These are phyloP conservation scores for Aldrovandia affinis DNA, from an alignment of 2,797 vertebrate species.

Conservation along the genomic window DNA sequence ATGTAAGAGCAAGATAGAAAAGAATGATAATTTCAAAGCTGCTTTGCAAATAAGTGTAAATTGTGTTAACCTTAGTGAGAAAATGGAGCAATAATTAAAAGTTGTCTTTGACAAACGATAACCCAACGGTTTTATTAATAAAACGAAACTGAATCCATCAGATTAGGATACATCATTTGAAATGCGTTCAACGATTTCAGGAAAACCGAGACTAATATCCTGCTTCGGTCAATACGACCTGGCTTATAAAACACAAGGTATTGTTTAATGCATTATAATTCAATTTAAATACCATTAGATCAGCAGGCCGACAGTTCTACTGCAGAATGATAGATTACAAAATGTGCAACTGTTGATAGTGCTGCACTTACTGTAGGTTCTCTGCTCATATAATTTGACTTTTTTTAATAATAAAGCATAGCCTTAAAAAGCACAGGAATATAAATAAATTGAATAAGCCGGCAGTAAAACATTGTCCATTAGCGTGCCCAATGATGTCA, in stretches of 20 bases:
- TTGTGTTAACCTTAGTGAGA: not conserved
- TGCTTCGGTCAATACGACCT: constrained; percentile 54
- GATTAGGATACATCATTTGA: constrained; percentile 58
- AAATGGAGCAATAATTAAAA: constrained; percentile 17
- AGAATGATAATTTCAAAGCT: not conserved
- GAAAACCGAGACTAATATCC: constrained; percentile 59
- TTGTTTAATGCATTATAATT: constrained; percentile 69
- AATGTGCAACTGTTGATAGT: constrained; percentile 56
- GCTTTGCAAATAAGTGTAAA: not conserved
- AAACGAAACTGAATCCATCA: constrained; percentile 59
- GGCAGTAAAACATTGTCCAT: not conserved
- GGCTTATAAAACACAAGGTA: constrained; percentile 60
- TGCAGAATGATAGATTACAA: constrained; percentile 60
- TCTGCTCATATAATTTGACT: constrained; percentile 22
- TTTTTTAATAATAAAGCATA: constrained; percentile 3
- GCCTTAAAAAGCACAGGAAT: not conserved
- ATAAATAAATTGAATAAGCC: constrained; percentile 5
- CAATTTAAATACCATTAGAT: constrained; percentile 69
- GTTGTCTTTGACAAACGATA: constrained; percentile 38
- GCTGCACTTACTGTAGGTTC: constrained; percentile 47
- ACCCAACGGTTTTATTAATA: constrained; percentile 57
- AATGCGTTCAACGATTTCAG: constrained; percentile 45
- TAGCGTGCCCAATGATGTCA: not conserved
- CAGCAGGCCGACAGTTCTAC: constrained; percentile 62
- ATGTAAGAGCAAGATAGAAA: not conserved